phyloP scores from a whole-genome alignment of 2,888 invertebrate genomes.

The Pterostichus niger region DNA sequence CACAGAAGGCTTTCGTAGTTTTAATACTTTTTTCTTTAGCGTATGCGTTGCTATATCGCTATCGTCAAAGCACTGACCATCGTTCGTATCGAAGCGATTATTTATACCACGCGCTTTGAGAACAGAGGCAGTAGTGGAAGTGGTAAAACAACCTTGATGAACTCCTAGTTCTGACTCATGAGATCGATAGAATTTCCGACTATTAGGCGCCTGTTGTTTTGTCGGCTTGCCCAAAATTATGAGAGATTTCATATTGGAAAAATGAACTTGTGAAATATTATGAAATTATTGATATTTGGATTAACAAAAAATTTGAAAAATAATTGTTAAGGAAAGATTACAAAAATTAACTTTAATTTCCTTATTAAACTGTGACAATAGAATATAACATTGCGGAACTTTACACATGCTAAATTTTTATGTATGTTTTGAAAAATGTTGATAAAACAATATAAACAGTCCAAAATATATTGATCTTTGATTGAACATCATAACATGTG shows the following conservation, averaged over 20 bases:
- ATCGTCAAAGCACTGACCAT: conserved; percentile 6
- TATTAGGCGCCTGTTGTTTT: conserved; percentile 2
- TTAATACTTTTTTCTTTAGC: neutral
- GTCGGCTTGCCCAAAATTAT: conserved; percentile 1
- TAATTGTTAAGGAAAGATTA: too few relatives aligned
- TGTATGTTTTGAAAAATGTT: too few relatives aligned
- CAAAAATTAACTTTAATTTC: too few relatives aligned
- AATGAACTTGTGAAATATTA: neutral
- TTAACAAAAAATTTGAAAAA: neutral
- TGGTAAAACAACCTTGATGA: conserved; percentile 23
- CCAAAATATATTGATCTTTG: too few relatives aligned
- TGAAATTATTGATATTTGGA: conserved; percentile 3
- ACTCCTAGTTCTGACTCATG: conserved; percentile 13
- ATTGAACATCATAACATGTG: too few relatives aligned
- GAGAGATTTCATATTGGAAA: neutral
- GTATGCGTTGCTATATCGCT: neutral
- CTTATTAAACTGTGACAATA: too few relatives aligned
- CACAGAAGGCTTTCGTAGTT: neutral
- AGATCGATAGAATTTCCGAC: conserved; percentile 36
- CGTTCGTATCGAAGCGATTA: neutral
- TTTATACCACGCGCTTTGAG: conserved; percentile 22
- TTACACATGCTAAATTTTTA: too few relatives aligned
- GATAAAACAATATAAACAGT: too few relatives aligned
- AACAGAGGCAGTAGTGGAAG: neutral
- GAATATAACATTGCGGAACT: too few relatives aligned